Conservation (phyloP, 2,888 invertebrate genomes). For the Bellardia pandia region DNA sequence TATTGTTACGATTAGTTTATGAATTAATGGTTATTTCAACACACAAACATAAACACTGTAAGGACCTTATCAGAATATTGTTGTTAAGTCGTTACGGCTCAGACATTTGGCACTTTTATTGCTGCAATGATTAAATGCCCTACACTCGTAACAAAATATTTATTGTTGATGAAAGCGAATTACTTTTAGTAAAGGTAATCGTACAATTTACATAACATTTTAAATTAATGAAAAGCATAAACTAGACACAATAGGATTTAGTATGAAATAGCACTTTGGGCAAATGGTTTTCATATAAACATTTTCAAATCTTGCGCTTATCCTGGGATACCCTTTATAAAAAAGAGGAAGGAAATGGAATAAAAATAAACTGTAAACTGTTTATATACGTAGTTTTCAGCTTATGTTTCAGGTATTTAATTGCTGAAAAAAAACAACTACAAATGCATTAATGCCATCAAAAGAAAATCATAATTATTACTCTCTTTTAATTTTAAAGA, state of each 20-base stretch:
- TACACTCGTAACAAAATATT: slow-evolving; percentile 1
- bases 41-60: slow-evolving; percentile 25
- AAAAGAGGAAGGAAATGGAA: background rate
- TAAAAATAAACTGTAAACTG: background rate
- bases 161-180: background rate
- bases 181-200: background rate
- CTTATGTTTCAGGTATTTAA: too few relatives aligned
- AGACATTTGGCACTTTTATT: slow-evolving; percentile 53
- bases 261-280: too few relatives aligned
- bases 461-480: background rate
- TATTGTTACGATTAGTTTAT: slow-evolving; percentile 68
- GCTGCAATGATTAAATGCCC: slow-evolving; percentile 43
- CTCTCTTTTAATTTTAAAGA: background rate
- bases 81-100: slow-evolving; percentile 52
- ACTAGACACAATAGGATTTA: too few relatives aligned
- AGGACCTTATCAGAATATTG: slow-evolving; percentile 46
- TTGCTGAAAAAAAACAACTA: too few relatives aligned
- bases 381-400: background rate
- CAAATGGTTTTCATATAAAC: too few relatives aligned
- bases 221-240: too few relatives aligned
- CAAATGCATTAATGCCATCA: background rate
- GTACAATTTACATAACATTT: too few relatives aligned
- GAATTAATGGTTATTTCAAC: slow-evolving; percentile 59
- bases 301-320: too few relatives aligned
- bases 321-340: too few relatives aligned